Base-by-base conservation (phyloP, 2,113 vertebrate species). In the Calidris pugnax region DNA sequence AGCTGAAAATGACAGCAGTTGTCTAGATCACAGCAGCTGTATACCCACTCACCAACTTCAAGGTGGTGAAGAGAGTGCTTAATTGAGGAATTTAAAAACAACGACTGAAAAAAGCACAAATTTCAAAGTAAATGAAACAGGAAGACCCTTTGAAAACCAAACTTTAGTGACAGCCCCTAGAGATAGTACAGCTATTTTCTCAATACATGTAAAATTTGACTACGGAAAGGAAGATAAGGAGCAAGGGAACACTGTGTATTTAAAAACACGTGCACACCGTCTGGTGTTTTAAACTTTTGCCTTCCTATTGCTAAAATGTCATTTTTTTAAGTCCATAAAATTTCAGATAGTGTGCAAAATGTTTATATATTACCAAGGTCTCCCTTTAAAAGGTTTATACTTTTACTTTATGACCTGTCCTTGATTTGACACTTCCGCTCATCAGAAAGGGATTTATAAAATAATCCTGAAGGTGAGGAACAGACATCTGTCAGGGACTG, bases 391-490 rank as follows among this genome's bases (percentile, higher is more conserved):
- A 98, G 98, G 98, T 98, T 98, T 98, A 98, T 98, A 98, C 98
- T 98, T 98, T 98, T 98, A 98, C 98, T 98, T 98, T 98, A 98
- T 98, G 98, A 98, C 98, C 98, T 98, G 98, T 98, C 98, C 98
- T 98, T 98, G 98, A 98, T 98, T 98, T 98, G 98, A 98, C 98
- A 98, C 98, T 98, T 98, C 98, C 98, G 98, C 98, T 98, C 98
- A 98, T 98, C 98, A 98, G 98, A 98, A 98, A 98, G 97, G 98
- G 98, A 98, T 99, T 98, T 98, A 98, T 98, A 98, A 98, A 98
- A 98, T 98, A 98, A 98, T 98, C 98, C 98, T 98, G 98, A 98
- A 98, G 98, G 98, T 98, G 97, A 98, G 97, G 98, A 98, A 98
- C 98, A 98, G 98, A 98, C 98, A 98, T 98, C 98, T 98, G 98